Base-by-base conservation (phyloP, 92 coral and sea anemone genomes). In the Plumapathes pennacea region DNA sequence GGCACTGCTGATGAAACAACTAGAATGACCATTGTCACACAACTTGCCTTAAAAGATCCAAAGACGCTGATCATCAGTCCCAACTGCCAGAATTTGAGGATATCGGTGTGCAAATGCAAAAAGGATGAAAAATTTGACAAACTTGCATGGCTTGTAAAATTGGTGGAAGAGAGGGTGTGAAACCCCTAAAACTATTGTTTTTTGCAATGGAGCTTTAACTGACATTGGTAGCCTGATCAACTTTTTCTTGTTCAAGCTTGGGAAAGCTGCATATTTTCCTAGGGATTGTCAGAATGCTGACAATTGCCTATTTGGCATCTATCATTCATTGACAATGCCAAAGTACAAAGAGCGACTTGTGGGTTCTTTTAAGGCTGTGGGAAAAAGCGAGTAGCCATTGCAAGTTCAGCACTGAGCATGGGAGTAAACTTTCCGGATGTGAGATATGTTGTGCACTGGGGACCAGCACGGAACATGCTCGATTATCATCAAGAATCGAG, bases 371-470 rank as follows among this genome's bases (percentile, higher is more conserved):
- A 60, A 71, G 67, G 48, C 2, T 12, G 39, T 12, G 32, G 34
- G 9, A 44, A 15, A 32, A 74, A 41, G 42, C 54, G 73, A 6
- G 22, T 74, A 19, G 40, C 47, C 2, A 34, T 74, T 43, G 51
- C 81, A 55, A 41, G 55, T 44, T 29, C 67, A 31, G 74, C 74
- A 7, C 59, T 74, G 1, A 64, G 74, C 37, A 74, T 74, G 60
- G 67, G 74, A 8, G 50, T 74, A 0, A 74, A 64, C 26, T 55
- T 74, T 37, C 67, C 67, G 4, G 59, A 64, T 55, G 62, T 72
- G 12, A 32, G 80, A 5, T 64, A 54, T 3, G 30, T 46, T 4
- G 40, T 74, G 0, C 47, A 74, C 28, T 72, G 71, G 71, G 79
- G 79, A 2, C 79, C 79, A 0, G 79, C 79, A 20, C 31, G 71